These are phyloP conservation scores for Dicaeum eximium DNA, from an alignment of 2,113 vertebrate species.

Conservation along the genomic window DNA sequence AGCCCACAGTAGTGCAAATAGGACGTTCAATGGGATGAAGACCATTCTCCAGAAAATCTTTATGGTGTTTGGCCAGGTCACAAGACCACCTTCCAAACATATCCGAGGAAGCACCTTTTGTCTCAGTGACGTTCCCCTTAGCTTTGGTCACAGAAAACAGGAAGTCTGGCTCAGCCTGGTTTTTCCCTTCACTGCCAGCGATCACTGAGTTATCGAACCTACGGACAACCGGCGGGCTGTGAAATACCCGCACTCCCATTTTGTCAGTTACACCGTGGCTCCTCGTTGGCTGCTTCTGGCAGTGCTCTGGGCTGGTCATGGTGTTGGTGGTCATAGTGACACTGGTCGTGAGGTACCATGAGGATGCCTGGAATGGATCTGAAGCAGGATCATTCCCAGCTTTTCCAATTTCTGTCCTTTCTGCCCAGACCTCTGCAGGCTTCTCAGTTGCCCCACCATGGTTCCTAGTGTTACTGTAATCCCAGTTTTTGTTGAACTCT, in stretches of 20 bases:
- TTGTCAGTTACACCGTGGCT: slow-evolving; percentile 73
- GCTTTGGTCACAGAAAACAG: slow-evolving; percentile 78
- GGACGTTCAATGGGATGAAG: slow-evolving; percentile 72
- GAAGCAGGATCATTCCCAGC: slow-evolving; percentile 37
- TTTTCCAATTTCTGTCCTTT: slow-evolving; percentile 74
- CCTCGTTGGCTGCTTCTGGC: slow-evolving; percentile 80
- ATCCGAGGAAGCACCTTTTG: slow-evolving; percentile 74
- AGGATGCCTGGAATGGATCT: slow-evolving; percentile 81
- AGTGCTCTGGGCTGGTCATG: slow-evolving; percentile 87
- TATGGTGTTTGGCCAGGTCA: slow-evolving; percentile 76
- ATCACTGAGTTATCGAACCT: slow-evolving; percentile 64
- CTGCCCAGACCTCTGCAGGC: slow-evolving; percentile 75
- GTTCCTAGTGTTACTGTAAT: slow-evolving; percentile 68
- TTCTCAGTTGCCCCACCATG: slow-evolving; percentile 46
- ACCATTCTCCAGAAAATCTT: slow-evolving; percentile 73
- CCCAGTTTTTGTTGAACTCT: slow-evolving; percentile 94
- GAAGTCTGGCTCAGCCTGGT: slow-evolving; percentile 75
- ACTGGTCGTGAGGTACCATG: slow-evolving; percentile 95
- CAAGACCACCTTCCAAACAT: slow-evolving; percentile 85
- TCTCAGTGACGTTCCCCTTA: slow-evolving; percentile 65
- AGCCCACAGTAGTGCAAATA: slow-evolving; percentile 84
- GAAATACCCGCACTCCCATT: slow-evolving; percentile 80
- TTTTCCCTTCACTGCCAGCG: slow-evolving; percentile 50
- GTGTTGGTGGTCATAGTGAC: slow-evolving; percentile 93
- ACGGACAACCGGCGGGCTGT: slow-evolving; percentile 78